These are phyloP conservation scores for Cheilosia vernalis DNA, from an alignment of 2,888 invertebrate species.

Conservation along the genomic window DNA sequence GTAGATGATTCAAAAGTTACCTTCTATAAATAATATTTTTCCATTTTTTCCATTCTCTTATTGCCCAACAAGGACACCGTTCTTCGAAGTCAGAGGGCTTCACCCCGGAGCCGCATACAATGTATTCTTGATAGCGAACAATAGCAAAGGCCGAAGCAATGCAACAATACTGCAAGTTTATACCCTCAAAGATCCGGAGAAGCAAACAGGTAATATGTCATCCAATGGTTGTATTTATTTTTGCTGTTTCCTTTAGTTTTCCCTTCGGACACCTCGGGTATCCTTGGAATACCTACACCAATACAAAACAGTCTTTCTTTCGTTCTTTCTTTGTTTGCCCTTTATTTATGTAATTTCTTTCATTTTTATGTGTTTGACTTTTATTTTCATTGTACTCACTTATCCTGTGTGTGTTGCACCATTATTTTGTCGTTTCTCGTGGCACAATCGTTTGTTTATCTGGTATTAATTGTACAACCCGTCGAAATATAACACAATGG, in stretches of 20 bases:
- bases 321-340: background rate
- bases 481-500: conserved; percentile 38
- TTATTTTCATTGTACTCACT: conserved; percentile 40
- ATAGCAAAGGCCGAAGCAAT: conserved; percentile 89
- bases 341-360: conserved; percentile 26
- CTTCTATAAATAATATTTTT: background rate
- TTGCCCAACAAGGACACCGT: conserved; percentile 83
- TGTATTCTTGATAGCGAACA: conserved; percentile 88
- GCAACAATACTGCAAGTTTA: conserved; percentile 87
- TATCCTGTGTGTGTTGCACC: conserved; percentile 53
- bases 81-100: conserved; percentile 87
- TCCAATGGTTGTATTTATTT: conserved; percentile 41
- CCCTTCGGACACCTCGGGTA: background rate
- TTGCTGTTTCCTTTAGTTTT: conserved; percentile 10
- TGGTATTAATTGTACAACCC: conserved; percentile 48
- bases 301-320: conserved; percentile 12
- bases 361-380: conserved; percentile 42
- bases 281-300: conserved; percentile 8
- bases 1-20: background rate
- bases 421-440: conserved; percentile 59
- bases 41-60: background rate
- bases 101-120: conserved; percentile 88
- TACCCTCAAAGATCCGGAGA: conserved; percentile 89
- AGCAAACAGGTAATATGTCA: conserved; percentile 86
- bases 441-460: conserved; percentile 75